Conservation (phyloP, 2,113 vertebrate genomes). For the Heloderma charlesbogerti region DNA sequence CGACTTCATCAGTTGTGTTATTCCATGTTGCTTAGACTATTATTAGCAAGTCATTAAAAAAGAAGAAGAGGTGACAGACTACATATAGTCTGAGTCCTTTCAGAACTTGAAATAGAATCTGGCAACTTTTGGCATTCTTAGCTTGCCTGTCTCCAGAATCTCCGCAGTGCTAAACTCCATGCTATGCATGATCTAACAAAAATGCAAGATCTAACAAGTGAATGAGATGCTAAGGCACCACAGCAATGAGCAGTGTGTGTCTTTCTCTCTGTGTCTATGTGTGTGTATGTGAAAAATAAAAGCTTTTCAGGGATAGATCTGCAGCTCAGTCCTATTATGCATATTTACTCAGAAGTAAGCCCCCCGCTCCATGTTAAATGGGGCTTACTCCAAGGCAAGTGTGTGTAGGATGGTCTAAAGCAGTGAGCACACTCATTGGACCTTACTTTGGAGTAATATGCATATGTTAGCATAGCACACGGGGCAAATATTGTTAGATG, state of each 20-base stretch:
- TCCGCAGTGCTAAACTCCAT: conserved; percentile 16
- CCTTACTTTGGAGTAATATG: neutral
- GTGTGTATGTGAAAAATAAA: too few species aligned
- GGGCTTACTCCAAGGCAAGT: neutral
- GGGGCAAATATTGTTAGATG: neutral
- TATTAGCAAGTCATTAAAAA: conserved; percentile 62
- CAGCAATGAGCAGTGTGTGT: neutral
- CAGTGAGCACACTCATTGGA: neutral
- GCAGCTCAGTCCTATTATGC: neutral
- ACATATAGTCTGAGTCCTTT: conserved; percentile 53
- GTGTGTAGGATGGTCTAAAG: neutral
- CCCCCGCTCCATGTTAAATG: neutral
- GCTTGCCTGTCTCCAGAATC: conserved; percentile 22
- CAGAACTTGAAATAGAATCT: conserved; percentile 26
- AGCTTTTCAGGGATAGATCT: neutral
- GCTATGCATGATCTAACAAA: conserved; percentile 21
- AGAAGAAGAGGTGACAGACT: conserved; percentile 57
- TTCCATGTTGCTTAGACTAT: conserved; percentile 56
- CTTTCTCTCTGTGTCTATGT: too few species aligned
- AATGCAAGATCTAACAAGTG: neutral
- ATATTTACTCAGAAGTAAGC: neutral
- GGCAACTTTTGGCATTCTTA: conserved; percentile 22
- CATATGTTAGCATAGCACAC: neutral
- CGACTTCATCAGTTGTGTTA: conserved; percentile 15
- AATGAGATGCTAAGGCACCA: neutral